phyloP scores from a whole-genome alignment of 1,140 invertebrate genomes.

The Grapholita molesta region DNA sequence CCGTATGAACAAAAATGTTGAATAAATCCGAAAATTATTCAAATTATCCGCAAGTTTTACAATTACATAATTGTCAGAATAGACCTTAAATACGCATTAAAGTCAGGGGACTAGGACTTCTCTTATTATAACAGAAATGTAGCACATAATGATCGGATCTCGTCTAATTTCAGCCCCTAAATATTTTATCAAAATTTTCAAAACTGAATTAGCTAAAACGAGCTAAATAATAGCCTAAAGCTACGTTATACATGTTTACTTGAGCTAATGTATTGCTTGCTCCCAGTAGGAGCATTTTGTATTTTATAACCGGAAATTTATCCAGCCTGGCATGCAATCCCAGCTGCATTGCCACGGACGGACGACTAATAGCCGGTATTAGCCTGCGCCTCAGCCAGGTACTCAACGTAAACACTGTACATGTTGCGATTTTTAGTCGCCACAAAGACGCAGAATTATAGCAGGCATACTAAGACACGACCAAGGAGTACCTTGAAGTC shows the following conservation, averaged over 20 bases:
- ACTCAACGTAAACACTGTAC: neutral
- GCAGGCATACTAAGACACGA: too few species aligned
- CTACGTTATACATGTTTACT: neutral
- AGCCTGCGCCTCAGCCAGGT: constrained; percentile 4
- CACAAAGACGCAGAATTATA: neutral
- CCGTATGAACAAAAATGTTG: too few species aligned
- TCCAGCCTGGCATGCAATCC: constrained; percentile 10
- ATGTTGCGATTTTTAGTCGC: constrained; percentile 5
- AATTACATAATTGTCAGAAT: too few species aligned
- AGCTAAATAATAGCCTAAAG: neutral
- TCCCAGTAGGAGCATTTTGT: neutral
- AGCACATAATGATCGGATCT: too few species aligned
- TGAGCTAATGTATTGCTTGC: constrained; percentile 1
- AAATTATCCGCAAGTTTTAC: too few species aligned
- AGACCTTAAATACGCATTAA: too few species aligned
- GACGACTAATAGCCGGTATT: constrained; percentile 11
- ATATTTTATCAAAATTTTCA: neutral
- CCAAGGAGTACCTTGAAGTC: too few species aligned
- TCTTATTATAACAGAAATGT: too few species aligned
- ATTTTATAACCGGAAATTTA: constrained; percentile 15
- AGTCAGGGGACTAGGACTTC: too few species aligned
- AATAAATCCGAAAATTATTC: too few species aligned
- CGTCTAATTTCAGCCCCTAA: neutral
- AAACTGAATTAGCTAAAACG: neutral
- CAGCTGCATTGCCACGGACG: constrained; percentile 11